A percentile compares a stretch with the other conserved stretches of the same genome.
Conservation (phyloP, 2,113 vertebrate genomes). For the Petaurus breviceps region DNA sequence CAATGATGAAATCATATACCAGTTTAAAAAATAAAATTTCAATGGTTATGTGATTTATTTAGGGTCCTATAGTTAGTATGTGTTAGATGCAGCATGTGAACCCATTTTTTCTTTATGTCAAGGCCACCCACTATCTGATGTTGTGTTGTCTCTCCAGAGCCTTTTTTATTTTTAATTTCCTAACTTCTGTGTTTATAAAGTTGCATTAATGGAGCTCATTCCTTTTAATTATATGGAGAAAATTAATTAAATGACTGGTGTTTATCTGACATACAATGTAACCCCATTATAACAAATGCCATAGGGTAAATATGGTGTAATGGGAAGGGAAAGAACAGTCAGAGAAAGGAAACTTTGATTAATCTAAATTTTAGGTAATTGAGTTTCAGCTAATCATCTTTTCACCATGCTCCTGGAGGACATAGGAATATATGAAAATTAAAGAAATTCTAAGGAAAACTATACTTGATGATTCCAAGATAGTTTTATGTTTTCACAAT, state of each 20-base stretch:
- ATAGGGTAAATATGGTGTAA: background rate
- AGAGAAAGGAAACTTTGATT: background rate
- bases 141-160: background rate
- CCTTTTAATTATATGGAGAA: slow-evolving; percentile 33
- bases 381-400: background rate
- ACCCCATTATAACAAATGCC: slow-evolving; percentile 44
- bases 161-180: slow-evolving; percentile 4
- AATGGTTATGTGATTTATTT: background rate
- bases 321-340: background rate
- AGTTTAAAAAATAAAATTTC: background rate
- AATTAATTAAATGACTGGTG: slow-evolving; percentile 50
- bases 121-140: background rate
- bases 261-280: slow-evolving; percentile 29
- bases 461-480: background rate
- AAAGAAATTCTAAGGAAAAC: background rate
- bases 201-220: slow-evolving; percentile 27
- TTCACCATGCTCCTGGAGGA: background rate
- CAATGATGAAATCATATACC: background rate
- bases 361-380: background rate
- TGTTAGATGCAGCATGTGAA: background rate
- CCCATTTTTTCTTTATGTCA: background rate
- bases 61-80: background rate
- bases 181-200: slow-evolving; percentile 8
- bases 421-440: background rate
- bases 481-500: slow-evolving; percentile 1